phyloP scores from a whole-genome alignment of 2,113 vertebrate species.

The Solenodon paradoxus region DNA sequence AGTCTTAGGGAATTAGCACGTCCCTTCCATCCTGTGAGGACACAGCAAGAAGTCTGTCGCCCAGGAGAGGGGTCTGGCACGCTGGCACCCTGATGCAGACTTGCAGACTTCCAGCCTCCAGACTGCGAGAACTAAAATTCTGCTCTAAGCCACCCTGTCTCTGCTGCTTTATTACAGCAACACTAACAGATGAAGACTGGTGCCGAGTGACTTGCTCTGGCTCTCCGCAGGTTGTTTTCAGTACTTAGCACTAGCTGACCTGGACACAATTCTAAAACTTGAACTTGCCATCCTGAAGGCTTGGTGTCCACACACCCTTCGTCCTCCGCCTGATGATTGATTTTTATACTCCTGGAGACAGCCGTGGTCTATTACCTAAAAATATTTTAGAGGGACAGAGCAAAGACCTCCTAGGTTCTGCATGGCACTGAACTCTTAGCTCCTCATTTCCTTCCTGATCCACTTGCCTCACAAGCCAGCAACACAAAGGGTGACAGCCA shows the following conservation, averaged over 20 bases:
- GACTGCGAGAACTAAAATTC: neutral
- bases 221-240: neutral
- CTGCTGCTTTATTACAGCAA: neutral
- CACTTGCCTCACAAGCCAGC: neutral
- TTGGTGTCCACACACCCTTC: neutral
- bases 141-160: neutral
- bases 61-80: neutral
- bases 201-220: neutral
- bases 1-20: no score
- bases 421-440: neutral
- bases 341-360: neutral
- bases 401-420: neutral
- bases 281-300: neutral
- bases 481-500: neutral
- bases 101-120: neutral
- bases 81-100: neutral
- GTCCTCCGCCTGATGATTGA: neutral
- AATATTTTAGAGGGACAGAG: neutral
- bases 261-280: neutral
- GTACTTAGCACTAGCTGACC: neutral
- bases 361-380: neutral
- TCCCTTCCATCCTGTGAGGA: neutral
- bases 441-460: neutral
- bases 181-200: neutral
- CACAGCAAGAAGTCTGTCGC: neutral